Evolutionary conservation across 2,113 vertebrate genomes (phyloP), one percentile per base, ranked within the genome.

Genomic region (Haplochromis vanheusdeni): DNA sequence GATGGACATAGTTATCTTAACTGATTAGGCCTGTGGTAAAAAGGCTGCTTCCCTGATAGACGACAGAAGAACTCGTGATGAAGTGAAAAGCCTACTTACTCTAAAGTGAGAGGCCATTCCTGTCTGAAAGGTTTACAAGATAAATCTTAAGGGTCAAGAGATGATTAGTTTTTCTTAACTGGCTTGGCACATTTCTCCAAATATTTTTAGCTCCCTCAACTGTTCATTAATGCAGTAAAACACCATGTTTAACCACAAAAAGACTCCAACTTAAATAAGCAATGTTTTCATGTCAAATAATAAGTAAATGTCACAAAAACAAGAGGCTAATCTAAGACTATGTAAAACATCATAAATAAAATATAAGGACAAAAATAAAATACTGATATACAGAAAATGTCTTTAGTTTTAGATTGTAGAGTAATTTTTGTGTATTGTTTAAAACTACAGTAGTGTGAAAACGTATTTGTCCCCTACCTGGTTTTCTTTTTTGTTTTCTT

Each of bases 381-480:
- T 58, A 60, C 2, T 9, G 14, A 60, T 60, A 60, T 31, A 60
- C 2, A 60, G 56, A 60, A 60, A 60, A 60, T 60, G 26, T 17
- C 56, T 0, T 60, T 60, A 60, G 56, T 60, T 60, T 17, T 10
- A 60, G 5, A 31, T 17, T 60, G 0, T 60, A 31, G 26, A 60
- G 0, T 58, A 58, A 9, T 58, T 58, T 16, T 58, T 28, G 55
- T 16, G 55, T 28, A 28, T 23, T 9, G 23, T 58, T 58, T 28
- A 14, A 16, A 58, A 58, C 13, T 56, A 14, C 6, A 47, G 45
- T 14, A 58, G 23, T 58, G 26, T 60, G 26, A 60, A 60, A 60
- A 4, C 0, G 1, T 17, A 31, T 60, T 60, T 60, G 0, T 31
- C 26, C 2, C 55, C 0, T 0, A 28, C 55, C 23, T 1, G 23